Conservation (phyloP, 64 coral and sea anemone species). For the Montipora capricornis region DNA sequence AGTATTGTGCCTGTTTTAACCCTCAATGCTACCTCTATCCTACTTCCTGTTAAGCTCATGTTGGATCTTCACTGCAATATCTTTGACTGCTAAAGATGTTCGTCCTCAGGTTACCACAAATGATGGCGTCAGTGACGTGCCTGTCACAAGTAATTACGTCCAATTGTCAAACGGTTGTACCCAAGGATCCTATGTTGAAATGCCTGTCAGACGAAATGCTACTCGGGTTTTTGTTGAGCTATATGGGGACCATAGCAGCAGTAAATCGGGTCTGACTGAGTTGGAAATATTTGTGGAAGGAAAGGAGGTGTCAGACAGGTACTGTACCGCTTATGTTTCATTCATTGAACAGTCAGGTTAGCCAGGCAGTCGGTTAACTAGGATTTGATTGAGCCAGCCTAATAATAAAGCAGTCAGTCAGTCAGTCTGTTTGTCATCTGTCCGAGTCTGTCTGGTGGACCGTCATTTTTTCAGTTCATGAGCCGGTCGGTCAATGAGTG, state of each 20-base stretch:
- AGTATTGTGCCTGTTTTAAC: not conserved
- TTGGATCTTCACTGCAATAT: not conserved
- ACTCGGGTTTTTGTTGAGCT: slow-evolving; percentile 67
- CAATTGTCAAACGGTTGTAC: slow-evolving; percentile 75
- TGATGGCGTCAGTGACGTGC: slow-evolving; percentile 55
- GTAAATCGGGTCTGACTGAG: slow-evolving; percentile 66
- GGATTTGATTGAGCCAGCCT: too few species aligned
- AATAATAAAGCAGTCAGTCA: not conserved
- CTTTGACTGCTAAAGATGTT: not conserved
- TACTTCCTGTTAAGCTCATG: too few species aligned
- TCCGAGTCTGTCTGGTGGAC: too few species aligned
- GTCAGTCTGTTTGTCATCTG: not conserved
- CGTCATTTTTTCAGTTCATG: not conserved
- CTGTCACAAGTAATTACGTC: slow-evolving; percentile 87
- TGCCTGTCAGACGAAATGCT: slow-evolving; percentile 69
- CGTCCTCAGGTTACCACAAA: slow-evolving; percentile 70
- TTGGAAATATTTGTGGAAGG: slow-evolving; percentile 92
- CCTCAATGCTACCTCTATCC: not conserved
- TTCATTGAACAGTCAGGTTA: not conserved
- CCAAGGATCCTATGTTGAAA: slow-evolving; percentile 89
- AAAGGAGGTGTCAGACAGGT: slow-evolving; percentile 84
- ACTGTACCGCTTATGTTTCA: not conserved
- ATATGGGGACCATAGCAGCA: slow-evolving; percentile 7
- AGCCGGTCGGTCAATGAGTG: not conserved
- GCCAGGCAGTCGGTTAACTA: too few species aligned